These are phyloP conservation scores for Tupiocoris notatus DNA, from an alignment of 2,888 invertebrate species.

Conservation along the genomic window DNA sequence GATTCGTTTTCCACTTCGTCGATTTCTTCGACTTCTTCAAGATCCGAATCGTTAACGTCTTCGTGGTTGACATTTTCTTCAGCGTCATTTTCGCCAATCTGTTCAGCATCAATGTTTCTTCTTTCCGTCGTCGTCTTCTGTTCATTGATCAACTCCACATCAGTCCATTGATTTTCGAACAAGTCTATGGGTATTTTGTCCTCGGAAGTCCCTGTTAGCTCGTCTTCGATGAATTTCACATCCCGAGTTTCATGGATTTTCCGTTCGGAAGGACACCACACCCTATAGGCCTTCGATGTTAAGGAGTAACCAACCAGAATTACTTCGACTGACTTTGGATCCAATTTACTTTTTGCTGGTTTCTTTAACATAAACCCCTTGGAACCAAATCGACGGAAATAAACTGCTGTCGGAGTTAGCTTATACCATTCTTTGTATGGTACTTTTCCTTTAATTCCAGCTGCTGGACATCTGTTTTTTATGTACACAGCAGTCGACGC, in stretches of 20 bases:
- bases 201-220: not conserved
- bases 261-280: not conserved
- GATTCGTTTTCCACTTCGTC: not conserved
- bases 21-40: not conserved
- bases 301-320: not conserved
- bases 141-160: not conserved
- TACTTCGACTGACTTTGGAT: not conserved
- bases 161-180: not conserved
- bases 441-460: not conserved
- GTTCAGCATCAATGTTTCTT: not conserved
- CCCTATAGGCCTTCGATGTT: not conserved
- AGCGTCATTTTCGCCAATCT: not conserved
- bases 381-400: not conserved
- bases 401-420: not conserved
- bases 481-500: not conserved
- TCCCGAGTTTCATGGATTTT: not conserved
- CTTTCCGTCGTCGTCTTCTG: not conserved
- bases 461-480: slow-evolving; percentile 12
- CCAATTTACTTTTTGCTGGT: not conserved
- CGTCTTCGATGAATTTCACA: not conserved
- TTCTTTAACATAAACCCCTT: slow-evolving; percentile 54
- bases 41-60: too few species aligned
- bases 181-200: not conserved
- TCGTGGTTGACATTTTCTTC: not conserved
- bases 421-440: not conserved